Conservation (phyloP, 2,797 vertebrate species). For the Arremon brunneinucha region DNA sequence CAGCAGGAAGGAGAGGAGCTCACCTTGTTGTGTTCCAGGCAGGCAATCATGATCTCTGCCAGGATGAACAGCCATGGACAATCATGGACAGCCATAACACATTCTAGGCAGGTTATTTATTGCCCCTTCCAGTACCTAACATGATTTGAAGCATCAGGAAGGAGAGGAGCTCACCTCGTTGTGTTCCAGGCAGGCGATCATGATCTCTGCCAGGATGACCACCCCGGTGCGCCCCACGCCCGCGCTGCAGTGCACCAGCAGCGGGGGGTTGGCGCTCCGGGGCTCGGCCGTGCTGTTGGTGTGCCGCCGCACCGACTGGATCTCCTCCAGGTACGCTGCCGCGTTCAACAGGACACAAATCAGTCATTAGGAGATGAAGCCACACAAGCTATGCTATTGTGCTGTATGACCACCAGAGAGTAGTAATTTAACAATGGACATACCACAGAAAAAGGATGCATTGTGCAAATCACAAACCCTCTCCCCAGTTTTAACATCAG, state of each 20-base stretch:
- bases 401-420: neutral
- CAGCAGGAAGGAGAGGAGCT: neutral
- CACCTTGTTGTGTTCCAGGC: slow-evolving; percentile 98
- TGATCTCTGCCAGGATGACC: slow-evolving; percentile 92
- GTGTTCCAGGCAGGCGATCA: slow-evolving; percentile 97
- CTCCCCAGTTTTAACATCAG: neutral
- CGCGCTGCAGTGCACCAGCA: slow-evolving; percentile 95
- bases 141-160: neutral
- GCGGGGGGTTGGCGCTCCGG: slow-evolving; percentile 81
- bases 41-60: slow-evolving; percentile 96
- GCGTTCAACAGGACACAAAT: neutral
- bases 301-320: slow-evolving; percentile 96
- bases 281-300: slow-evolving; percentile 92
- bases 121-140: neutral
- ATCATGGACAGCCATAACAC: neutral
- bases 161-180: slow-evolving; percentile 83
- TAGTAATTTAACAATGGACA: neutral
- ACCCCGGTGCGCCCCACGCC: slow-evolving; percentile 94
- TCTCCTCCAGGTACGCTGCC: slow-evolving; percentile 93
- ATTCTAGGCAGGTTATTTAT: neutral
- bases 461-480: neutral
- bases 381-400: neutral
- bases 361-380: neutral
- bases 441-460: neutral
- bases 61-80: slow-evolving; percentile 58